A percentile compares a stretch with the other conserved stretches of the same genome.
Conservation (phyloP, 2,888 invertebrate genomes). For the Chelonus formosanus region DNA sequence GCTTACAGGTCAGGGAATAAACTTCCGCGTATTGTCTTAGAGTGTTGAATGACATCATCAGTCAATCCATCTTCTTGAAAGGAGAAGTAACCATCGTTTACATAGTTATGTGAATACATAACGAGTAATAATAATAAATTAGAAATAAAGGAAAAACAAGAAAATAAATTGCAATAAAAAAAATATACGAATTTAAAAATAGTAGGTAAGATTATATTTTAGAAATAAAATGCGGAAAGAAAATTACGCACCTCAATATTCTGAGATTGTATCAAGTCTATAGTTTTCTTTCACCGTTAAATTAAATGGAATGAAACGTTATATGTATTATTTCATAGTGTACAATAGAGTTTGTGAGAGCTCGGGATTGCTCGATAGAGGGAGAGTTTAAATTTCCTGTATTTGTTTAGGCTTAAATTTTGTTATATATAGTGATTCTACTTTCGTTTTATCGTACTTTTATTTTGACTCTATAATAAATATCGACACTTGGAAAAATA, state of each 20-base stretch:
- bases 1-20: conserved; percentile 2
- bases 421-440: not conserved
- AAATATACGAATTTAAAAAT: too few relatives aligned
- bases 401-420: conserved; percentile 10
- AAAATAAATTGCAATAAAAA: too few relatives aligned
- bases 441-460: not conserved
- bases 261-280: conserved; percentile 11
- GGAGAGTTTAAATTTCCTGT: conserved; percentile 12
- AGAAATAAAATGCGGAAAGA: not conserved
- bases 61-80: not conserved
- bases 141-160: not conserved
- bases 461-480: not conserved
- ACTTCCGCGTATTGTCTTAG: conserved; percentile 14
- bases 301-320: conserved; percentile 28
- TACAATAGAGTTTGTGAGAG: conserved; percentile 13
- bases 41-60: conserved; percentile 9
- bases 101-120: not conserved
- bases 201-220: too few relatives aligned
- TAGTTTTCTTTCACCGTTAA: conserved; percentile 22
- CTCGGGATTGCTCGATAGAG: conserved; percentile 24
- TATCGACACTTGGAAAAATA: too few relatives aligned
- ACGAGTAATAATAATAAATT: too few relatives aligned
- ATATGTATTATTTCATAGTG: conserved; percentile 8
- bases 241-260: conserved; percentile 10
- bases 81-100: too few relatives aligned